Evolutionary conservation across 2,888 invertebrate genomes (phyloP), one percentile per base, ranked within the genome.

Genomic region (Erebia aethiops): DNA sequence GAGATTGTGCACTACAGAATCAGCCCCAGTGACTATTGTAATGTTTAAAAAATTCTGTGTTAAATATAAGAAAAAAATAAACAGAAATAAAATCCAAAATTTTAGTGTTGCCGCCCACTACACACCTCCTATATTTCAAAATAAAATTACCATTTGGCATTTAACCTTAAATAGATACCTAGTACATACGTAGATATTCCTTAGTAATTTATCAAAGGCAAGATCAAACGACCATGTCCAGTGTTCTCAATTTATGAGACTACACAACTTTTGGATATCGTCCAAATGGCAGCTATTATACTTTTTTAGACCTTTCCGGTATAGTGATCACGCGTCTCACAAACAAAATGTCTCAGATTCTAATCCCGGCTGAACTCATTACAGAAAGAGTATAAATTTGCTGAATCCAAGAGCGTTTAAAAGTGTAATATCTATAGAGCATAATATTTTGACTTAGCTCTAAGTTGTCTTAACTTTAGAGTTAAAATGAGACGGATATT

Each of bases 211-310:
- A 56, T 65, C 65, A 65, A 65, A 65, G 65, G 41, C 43, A 54
- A 65, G 56, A 65, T 65, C 65, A 54, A 65, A 65, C 56, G 56
- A 43, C 43, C 65, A 43, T 65, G 35, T 54, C 35, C 56, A 65
- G 41, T 43, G 65, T 41, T 65, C 41, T n/a, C 64, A 64, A 71
- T 71, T 68, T 71, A 71, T 61, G 57, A 51, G 63, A 66, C 52
- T 16, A 57, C 62, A 73, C 67, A 73, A 61, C 43, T 58, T 63
- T 71, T 74, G 73, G 71, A 67, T 43, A 16, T 43, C 60, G 21
- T 63, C 69, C 71, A 70, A 70, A 70, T 70, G 52, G 54, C 63
- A 56, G 54, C 21, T 14, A 41, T 54, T 43, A n/a, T n/a, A 18
- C 41, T 43, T 56, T 65, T 64, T 65, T 54, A 43, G 52, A 18